Conservation (phyloP, 2,113 vertebrate genomes). For the Rattus norvegicus region GRCr8 NC_086020.1:54775001-54775500, state of each 20-base stretch:
- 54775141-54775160: slow-evolving; percentile 17
- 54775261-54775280: neutral
- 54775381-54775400: neutral
- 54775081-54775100: neutral
- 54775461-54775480: neutral
- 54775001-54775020: neutral
- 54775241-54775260: neutral
- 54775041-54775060: neutral
- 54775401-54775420: neutral
- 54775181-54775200: neutral
- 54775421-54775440: neutral
- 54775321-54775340: neutral
- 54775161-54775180: slow-evolving; percentile 21
- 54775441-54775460: neutral
- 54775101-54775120: slow-evolving; percentile 27
- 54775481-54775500: neutral
- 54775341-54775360: neutral
- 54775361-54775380: neutral
- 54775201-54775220: neutral
- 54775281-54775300: neutral
- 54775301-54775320: neutral
- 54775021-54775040: neutral
- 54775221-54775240: neutral
- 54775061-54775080: neutral
- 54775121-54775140: neutral